Base-by-base conservation (phyloP, 1,140 invertebrate genomes). In the Orius laevigatus region DNA sequence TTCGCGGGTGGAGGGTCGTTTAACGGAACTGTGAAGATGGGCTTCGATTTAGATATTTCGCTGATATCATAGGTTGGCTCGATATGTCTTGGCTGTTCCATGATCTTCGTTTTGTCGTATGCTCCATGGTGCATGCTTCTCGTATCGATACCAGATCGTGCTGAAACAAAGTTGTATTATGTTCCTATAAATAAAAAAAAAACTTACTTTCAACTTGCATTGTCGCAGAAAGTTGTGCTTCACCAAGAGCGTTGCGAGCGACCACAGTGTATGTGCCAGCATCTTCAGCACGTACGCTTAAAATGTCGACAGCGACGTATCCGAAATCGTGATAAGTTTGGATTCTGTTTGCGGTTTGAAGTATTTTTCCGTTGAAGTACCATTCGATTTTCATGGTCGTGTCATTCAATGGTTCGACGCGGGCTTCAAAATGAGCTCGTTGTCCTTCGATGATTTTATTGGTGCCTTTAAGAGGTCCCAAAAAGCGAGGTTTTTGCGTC, bases 361-460 rank as follows among this genome's bases (percentile, higher is more conserved):
- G 79, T 42, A 82, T 70, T 60, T 82, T 81, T 8, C 85, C 85
- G 65, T 94, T 92, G 58, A 85, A 84, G 58, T 87, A 90, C 88
- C 88, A 92, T 66, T 91, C 86, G 50, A 88, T 78, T 48, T 72
- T 75, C 76, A 96, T 78, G 1, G 78, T 83, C 3, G 86, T 68
- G 65, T 96, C 92, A 60, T 76, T 90, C 61, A 89, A 84, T 2
- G 92, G 92, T 60, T 95, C 90, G 35, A 94, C 80, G 49, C 89
- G 79, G 34, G 84, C 86, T 71, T 97, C 93, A 62, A 98, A 97
- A 62, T 97, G 92, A 53, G 90, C 91, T 32, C 86, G 73, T 68
- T 98, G 91, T 9, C 87, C 86, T 70, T 98, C 94, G n/a, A 87
- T 75, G 55, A 98, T 84, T 59, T 89, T 89, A 58, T 81, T 91